Base-by-base conservation (phyloP, 2,113 vertebrate genomes). In the Dissostichus mawsoni region DNA sequence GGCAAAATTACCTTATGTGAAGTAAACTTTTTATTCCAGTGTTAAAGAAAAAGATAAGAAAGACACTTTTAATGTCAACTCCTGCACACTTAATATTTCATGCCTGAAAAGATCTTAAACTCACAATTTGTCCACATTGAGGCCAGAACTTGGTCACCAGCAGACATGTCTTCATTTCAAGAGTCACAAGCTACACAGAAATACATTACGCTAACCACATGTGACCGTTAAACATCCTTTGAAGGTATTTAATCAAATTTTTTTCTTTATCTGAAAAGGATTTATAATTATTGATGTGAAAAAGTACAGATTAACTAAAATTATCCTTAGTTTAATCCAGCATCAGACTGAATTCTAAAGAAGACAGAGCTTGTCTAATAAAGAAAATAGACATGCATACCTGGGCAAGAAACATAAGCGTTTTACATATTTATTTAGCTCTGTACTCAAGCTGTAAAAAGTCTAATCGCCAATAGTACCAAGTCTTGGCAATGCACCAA, bases 401-500 rank as follows among this genome's bases (percentile, higher is more conserved):
- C 11, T 13, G 33, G 29, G 11, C 53, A 6, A 17, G 23, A 59
- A 50, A n/a, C 33, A 25, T 55, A 50, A 66, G 33, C 57, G 11
- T 74, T 47, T 48, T 4, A 8, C 71, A 10, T 18, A 29, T 18
- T 33, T 33, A n/a, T 44, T 44, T 16, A 68, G 41, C 12, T 20
- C 20, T 20, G 16, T 69, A 3, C 17, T 71, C 16, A 29, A 80
- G 20, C 5, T 53, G 17, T 72, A 20, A 72, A 71, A 53, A 17
- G 16, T 50, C n/a, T 41, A 41, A 41, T 41, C 36, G 8, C 7
- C 36, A 5, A 41, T 36, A 36, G 1, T 36, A 36, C 7, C 14
- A 56, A 47, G 76, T 73, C 45, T 78, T 76, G n/a, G 8, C 25
- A 62, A n/a, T 70, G 11, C 5, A 63, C n/a, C 16, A 23, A 44